phyloP scores from a whole-genome alignment of 1,140 invertebrate species.

The Trichoplusia ni region DNA sequence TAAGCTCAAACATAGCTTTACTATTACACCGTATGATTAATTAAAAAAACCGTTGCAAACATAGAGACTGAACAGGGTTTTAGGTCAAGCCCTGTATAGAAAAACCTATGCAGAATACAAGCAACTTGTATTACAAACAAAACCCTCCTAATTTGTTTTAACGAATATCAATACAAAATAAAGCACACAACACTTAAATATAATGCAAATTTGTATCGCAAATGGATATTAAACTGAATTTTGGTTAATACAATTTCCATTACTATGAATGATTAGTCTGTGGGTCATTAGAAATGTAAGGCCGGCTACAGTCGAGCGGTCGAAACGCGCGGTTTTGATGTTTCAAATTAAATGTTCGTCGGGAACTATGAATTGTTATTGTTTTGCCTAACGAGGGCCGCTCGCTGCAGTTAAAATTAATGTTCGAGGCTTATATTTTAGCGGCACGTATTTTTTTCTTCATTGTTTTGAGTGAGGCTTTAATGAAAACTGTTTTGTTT shows the following conservation, averaged over 20 bases:
- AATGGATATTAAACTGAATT: constrained; percentile 28
- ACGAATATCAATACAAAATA: not conserved
- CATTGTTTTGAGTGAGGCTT: not conserved
- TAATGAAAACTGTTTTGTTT: not conserved
- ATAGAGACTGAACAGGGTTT: no score
- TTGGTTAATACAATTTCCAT: constrained; percentile 32
- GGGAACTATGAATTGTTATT: not conserved
- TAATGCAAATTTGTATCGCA: not conserved
- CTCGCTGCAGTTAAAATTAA: not conserved
- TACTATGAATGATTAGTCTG: constrained; percentile 15
- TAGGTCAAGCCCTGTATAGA: no score
- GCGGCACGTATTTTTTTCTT: not conserved
- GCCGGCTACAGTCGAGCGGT: not conserved
- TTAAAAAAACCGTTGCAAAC: no score
- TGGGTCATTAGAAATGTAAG: constrained; percentile 5
- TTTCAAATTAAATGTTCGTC: not conserved
- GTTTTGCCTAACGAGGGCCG: no score
- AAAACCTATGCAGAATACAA: no score
- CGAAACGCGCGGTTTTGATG: not conserved
- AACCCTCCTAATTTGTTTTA: not conserved
- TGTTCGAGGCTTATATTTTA: not conserved
- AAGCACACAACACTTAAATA: not conserved
- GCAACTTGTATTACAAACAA: no score
- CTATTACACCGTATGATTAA: no score
- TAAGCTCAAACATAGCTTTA: no score